Base-by-base conservation (phyloP, 2,888 invertebrate species). In the Drosophila fungiperda region DNA sequence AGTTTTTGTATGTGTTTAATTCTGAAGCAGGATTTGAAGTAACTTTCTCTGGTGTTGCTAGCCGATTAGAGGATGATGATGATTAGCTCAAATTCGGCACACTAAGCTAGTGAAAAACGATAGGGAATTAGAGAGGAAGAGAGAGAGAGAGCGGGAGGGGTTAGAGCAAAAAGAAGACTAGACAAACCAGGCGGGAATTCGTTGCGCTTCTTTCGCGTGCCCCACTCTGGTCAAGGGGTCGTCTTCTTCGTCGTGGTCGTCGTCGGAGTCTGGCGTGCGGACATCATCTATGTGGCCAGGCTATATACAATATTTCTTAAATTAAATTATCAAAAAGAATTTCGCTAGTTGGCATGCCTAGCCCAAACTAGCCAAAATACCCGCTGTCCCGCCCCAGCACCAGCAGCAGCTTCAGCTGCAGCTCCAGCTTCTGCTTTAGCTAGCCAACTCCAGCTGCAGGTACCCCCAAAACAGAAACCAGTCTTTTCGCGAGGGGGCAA, bases 291-390 rank as follows among this genome's bases (percentile, higher is more conserved):
- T 54, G 53, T 71, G 32, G 68, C 68, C 71, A 79, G 78, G 71
- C 68, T 72, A 74, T 81, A 87, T 73, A 89, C 89, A 89, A 84
- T 89, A 87, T 85, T 84, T 85, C 80, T 82, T 72, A 86, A 87
- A 87, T 87, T 90, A 87, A 87, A 87, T 90, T 87, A 87, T 87
- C 90, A 90, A 89, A 78, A 88, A 90, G 90, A 90, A 87, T 88
- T 87, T 88, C 89, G 74, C 87, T 83, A 87, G 89, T 84, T 89
- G 85, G 87, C 85, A 82, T 84, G 89, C 89, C 85, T 80, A 73
- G 69, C 75, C 80, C 66, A 66, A 49, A 68, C 73, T 35, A 62
- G 80, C 55, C 62, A 20, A 68, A 59, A 80, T 64, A 73, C 48
- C 54, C 54, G 36, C 71, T 66, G 73, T 67, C 70, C 70, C 60